Evolutionary conservation across 2,888 invertebrate genomes (phyloP).

Genomic region (Tetranychus piercei): DNA sequence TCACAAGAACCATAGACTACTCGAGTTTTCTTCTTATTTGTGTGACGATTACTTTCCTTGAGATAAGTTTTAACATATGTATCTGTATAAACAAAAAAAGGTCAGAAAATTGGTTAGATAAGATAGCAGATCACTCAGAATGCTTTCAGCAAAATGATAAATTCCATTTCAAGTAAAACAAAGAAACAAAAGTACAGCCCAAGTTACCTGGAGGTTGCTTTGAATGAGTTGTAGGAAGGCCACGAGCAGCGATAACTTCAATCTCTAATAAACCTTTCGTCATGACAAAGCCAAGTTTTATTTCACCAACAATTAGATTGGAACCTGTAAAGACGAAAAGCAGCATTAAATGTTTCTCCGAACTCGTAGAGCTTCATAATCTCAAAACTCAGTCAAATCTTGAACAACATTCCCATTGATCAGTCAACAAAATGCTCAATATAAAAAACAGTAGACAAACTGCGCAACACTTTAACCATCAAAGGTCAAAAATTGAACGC

Average conservation of each 20-base stretch:
- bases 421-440: no score
- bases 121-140: neutral
- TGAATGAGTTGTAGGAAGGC: conserved; percentile 47
- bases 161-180: neutral
- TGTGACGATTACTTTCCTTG: conserved; percentile 65
- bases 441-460: no score
- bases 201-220: conserved; percentile 45
- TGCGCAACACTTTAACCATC: no score
- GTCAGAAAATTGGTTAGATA: neutral
- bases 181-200: neutral
- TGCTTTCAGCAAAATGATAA: no score
- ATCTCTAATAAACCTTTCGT: conserved; percentile 79
- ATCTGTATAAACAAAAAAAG: conserved; percentile 38
- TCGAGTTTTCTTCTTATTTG: conserved; percentile 77
- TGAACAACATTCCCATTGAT: neutral
- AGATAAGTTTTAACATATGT: conserved; percentile 86
- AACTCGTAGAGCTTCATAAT: no score
- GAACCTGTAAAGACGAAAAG: neutral
- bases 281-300: conserved; percentile 69
- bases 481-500: no score
- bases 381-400: no score
- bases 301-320: conserved; percentile 41
- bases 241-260: conserved; percentile 54
- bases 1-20: conserved; percentile 60
- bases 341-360: no score